A percentile compares a stretch with the other conserved stretches of the same genome.
These are phyloP conservation scores for Kryptolebias ocellatus DNA, from an alignment of 2,797 vertebrate species.

Conservation along the genomic window DNA sequence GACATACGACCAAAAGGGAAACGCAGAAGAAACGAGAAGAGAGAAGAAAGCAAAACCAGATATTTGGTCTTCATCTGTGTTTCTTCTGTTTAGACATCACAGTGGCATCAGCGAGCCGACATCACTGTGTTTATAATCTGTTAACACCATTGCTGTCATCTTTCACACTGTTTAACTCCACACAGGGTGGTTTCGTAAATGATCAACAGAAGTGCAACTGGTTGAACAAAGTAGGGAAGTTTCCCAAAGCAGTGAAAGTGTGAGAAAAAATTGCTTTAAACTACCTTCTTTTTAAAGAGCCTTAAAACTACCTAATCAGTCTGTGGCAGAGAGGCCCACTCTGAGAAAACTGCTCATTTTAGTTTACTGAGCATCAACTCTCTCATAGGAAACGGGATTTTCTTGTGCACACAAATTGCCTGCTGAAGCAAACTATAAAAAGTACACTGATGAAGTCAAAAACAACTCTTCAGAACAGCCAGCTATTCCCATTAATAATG, in stretches of 20 bases:
- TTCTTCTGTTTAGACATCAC: slow-evolving; percentile 54
- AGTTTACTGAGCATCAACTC: slow-evolving; percentile 10
- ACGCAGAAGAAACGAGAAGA: slow-evolving; percentile 23
- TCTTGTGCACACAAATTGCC: slow-evolving; percentile 34
- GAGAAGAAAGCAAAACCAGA: slow-evolving; percentile 26
- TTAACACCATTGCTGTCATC: slow-evolving; percentile 61
- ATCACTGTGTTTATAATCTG: slow-evolving; percentile 51
- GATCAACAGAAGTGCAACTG: background rate
- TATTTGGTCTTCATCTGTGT: slow-evolving; percentile 46
- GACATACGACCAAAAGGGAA: slow-evolving; percentile 1
- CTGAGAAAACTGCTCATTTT: slow-evolving; percentile 35
- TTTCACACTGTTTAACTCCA: slow-evolving; percentile 48
- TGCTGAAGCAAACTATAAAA: slow-evolving; percentile 36
- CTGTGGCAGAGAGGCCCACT: slow-evolving; percentile 20
- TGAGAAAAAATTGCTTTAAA: background rate
- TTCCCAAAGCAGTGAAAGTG: slow-evolving; percentile 4
- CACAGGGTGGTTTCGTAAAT: slow-evolving; percentile 31
- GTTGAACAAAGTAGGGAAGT: slow-evolving; percentile 10
- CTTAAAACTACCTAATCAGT: slow-evolving; percentile 59
- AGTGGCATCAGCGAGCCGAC: slow-evolving; percentile 51
- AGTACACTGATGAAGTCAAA: slow-evolving; percentile 10
- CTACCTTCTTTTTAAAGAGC: slow-evolving; percentile 50
- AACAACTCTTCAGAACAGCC: slow-evolving; percentile 21
- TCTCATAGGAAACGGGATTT: slow-evolving; percentile 16
- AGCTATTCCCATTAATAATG: slow-evolving; percentile 4